Evolutionary conservation across 2,888 invertebrate species (phyloP).

Genomic region (Nephrotoma appendiculata): DNA sequence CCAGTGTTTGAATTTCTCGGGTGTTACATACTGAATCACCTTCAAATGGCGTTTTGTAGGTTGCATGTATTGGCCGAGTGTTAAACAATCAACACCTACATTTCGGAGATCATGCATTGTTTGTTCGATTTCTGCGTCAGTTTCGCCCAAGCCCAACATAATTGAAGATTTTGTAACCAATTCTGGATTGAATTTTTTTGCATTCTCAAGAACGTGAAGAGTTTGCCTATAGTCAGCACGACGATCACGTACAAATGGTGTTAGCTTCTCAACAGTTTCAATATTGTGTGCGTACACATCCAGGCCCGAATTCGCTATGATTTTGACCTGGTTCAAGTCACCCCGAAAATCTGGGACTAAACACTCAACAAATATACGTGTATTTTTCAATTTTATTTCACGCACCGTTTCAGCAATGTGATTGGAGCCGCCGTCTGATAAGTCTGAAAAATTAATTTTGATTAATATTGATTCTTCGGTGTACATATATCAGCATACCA

Average conservation of each 20-base stretch:
- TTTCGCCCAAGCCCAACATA: slow-evolving; percentile 93
- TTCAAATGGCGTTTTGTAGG: slow-evolving; percentile 92
- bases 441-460: slow-evolving; percentile 40
- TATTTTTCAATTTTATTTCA: slow-evolving; percentile 71
- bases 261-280: slow-evolving; percentile 86
- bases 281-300: slow-evolving; percentile 99
- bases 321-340: slow-evolving; percentile 52
- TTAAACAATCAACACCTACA: slow-evolving; percentile 85
- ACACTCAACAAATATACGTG: slow-evolving; percentile 85
- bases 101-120: slow-evolving; percentile 73
- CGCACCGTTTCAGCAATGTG: slow-evolving; percentile 88
- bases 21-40: slow-evolving; percentile 92
- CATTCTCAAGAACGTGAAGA: slow-evolving; percentile 62
- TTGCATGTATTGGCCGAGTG: slow-evolving; percentile 99
- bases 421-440: slow-evolving; percentile 82
- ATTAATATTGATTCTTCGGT: neutral
- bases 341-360: slow-evolving; percentile 94
- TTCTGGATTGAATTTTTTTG: slow-evolving; percentile 63
- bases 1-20: slow-evolving; percentile 83
- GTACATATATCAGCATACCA: slow-evolving; percentile 40
- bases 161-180: slow-evolving; percentile 94
- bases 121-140: slow-evolving; percentile 70
- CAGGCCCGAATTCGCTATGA: slow-evolving; percentile 65
- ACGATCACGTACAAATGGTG: slow-evolving; percentile 84
- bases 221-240: slow-evolving; percentile 89